Conservation (phyloP, 2,113 vertebrate species). For the Choloepus hoffmanni region DNA sequence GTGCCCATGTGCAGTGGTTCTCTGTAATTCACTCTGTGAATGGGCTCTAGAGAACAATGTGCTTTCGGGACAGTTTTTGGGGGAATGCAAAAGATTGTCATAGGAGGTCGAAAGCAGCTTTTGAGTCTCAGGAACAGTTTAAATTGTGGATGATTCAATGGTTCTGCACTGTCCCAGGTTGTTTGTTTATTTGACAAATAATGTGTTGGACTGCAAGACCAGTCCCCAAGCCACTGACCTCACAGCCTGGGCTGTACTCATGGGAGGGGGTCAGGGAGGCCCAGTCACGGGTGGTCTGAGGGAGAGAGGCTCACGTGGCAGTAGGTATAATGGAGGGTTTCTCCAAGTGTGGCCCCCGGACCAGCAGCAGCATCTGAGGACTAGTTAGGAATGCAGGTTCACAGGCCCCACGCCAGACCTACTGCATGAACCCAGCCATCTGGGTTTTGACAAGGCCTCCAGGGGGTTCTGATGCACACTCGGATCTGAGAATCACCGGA, state of each 20-base stretch:
- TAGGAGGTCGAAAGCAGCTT: neutral
- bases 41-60: neutral
- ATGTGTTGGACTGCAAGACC: neutral
- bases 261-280: neutral
- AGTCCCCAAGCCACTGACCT: neutral
- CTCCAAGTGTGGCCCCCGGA: accelerated
- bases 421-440: neutral
- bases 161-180: no score
- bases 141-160: neutral
- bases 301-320: neutral
- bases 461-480: neutral
- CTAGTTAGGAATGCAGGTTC: neutral
- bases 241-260: neutral
- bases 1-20: accelerated
- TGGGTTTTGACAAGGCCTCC: neutral
- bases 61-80: neutral
- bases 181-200: neutral
- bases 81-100: neutral
- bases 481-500: neutral
- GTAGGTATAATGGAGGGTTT: accelerated
- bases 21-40: accelerated
- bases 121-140: neutral
- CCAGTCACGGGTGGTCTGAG: neutral
- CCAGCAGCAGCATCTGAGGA: neutral
- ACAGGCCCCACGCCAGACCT: accelerated